phyloP scores from a whole-genome alignment of 2,888 invertebrate genomes.

The Caenorhabditis japonica region DNA sequence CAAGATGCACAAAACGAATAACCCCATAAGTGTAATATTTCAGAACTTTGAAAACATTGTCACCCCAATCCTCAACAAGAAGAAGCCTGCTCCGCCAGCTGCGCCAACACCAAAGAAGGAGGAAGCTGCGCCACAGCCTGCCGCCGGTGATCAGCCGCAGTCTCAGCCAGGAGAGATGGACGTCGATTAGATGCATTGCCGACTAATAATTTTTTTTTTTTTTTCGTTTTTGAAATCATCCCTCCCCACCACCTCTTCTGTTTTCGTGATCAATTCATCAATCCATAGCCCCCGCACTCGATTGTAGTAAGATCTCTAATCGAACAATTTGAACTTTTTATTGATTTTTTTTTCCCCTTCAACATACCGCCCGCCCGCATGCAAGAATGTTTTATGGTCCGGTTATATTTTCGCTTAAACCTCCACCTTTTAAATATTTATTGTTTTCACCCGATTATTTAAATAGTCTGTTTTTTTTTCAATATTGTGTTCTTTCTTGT shows the following conservation, averaged over 20 bases:
- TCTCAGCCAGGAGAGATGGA: conserved; percentile 48
- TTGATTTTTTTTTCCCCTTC: conserved; percentile 5
- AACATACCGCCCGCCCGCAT: conserved; percentile 5
- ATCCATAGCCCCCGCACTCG: conserved; percentile 9
- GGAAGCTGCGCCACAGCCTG: conserved; percentile 44
- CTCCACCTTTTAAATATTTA: conserved; percentile 1
- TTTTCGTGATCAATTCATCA: conserved; percentile 37
- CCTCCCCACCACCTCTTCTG: conserved; percentile 7
- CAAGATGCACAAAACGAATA: too few relatives aligned
- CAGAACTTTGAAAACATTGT: conserved; percentile 81
- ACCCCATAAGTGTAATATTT: too few relatives aligned
- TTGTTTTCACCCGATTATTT: conserved; percentile 3
- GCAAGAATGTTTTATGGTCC: conserved; percentile 25
- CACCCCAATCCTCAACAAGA: conserved; percentile 87
- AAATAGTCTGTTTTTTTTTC: conserved; percentile 1
- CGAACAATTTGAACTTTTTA: conserved; percentile 4
- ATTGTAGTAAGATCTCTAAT: conserved; percentile 51
- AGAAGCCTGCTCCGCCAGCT: conserved; percentile 84
- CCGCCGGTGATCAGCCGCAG: conserved; percentile 43
- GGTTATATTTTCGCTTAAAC: conserved; percentile 5
- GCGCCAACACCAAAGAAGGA: conserved; percentile 56
- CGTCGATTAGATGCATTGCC: conserved; percentile 44
- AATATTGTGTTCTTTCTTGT: too few relatives aligned
- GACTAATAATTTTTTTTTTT: conserved; percentile 4
- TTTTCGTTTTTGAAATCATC: conserved; percentile 7